Evolutionary conservation across 2,888 invertebrate genomes (phyloP).

Genomic region (Microdon myrmicae): DNA sequence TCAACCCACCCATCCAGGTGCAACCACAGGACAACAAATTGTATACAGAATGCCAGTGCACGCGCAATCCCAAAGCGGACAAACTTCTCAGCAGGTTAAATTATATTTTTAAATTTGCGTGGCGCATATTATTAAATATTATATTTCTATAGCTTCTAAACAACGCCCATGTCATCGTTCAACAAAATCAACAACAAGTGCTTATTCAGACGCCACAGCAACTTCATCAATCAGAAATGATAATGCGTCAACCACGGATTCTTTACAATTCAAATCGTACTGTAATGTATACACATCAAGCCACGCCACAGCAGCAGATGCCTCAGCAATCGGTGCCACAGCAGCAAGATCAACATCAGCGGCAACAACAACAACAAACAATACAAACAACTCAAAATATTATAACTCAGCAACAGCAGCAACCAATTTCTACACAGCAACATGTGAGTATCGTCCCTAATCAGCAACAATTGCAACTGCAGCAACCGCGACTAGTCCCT

Average conservation of each 20-base stretch:
- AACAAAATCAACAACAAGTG: slow-evolving; percentile 62
- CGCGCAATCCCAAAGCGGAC: slow-evolving; percentile 33
- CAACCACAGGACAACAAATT: slow-evolving; percentile 51
- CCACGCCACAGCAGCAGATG: slow-evolving; percentile 44
- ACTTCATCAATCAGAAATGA: slow-evolving; percentile 60
- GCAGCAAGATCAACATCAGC: slow-evolving; percentile 43
- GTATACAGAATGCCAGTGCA: slow-evolving; percentile 51
- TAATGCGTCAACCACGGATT: slow-evolving; percentile 63
- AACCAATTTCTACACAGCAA: too few species aligned
- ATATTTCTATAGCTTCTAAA: slow-evolving; percentile 55
- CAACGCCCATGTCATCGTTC: slow-evolving; percentile 62
- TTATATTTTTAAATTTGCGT: slow-evolving; percentile 46
- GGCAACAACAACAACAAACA: slow-evolving; percentile 29
- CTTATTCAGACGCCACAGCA: slow-evolving; percentile 61
- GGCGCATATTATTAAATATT: too few species aligned
- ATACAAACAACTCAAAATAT: slow-evolving; percentile 31
- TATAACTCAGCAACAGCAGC: slow-evolving; percentile 37
- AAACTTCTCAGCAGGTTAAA: slow-evolving; percentile 36
- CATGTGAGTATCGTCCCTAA: slow-evolving; percentile 58
- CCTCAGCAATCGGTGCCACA: slow-evolving; percentile 40
- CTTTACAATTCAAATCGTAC: slow-evolving; percentile 60
- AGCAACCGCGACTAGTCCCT: slow-evolving; percentile 48
- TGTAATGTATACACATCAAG: slow-evolving; percentile 56
- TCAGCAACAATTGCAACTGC: slow-evolving; percentile 59
- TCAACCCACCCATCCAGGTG: slow-evolving; percentile 54